Evolutionary conservation across 2,113 vertebrate genomes (phyloP).

Genomic region (Romanogobio albipinnatus): DNA sequence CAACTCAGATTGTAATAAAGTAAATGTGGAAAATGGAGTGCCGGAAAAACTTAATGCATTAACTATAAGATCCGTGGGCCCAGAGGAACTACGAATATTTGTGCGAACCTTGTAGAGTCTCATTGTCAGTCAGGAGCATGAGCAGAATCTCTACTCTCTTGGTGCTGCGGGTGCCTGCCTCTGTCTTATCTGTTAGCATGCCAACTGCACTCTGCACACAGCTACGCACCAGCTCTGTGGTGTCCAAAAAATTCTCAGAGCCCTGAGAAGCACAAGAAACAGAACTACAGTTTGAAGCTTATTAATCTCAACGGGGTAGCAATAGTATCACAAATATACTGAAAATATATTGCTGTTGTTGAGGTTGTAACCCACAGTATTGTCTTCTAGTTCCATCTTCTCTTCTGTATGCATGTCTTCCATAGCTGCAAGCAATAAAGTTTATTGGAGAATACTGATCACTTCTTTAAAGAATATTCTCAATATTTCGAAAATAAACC

Average conservation of each 20-base stretch:
- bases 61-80: too few species aligned
- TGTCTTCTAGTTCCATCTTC: constrained; percentile 50
- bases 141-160: constrained; percentile 85
- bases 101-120: constrained; percentile 53
- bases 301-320: neutral
- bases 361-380: constrained; percentile 61
- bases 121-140: constrained; percentile 74
- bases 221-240: constrained; percentile 84
- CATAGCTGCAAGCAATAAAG: constrained; percentile 62
- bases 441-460: neutral
- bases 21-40: too few species aligned
- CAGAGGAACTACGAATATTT: too few species aligned
- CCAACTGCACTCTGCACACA: constrained; percentile 91
- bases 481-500: neutral
- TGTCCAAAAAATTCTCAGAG: constrained; percentile 78
- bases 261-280: constrained; percentile 45
- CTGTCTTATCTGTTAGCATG: constrained; percentile 82
- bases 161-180: constrained; percentile 74
- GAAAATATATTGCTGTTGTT: neutral
- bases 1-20: too few species aligned
- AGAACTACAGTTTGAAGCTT: neutral
- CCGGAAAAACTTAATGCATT: too few species aligned
- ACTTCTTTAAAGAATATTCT: neutral
- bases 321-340: neutral
- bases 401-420: constrained; percentile 65